phyloP scores from a whole-genome alignment of 1,140 invertebrate genomes.

The Eumeta japonica region DNA sequence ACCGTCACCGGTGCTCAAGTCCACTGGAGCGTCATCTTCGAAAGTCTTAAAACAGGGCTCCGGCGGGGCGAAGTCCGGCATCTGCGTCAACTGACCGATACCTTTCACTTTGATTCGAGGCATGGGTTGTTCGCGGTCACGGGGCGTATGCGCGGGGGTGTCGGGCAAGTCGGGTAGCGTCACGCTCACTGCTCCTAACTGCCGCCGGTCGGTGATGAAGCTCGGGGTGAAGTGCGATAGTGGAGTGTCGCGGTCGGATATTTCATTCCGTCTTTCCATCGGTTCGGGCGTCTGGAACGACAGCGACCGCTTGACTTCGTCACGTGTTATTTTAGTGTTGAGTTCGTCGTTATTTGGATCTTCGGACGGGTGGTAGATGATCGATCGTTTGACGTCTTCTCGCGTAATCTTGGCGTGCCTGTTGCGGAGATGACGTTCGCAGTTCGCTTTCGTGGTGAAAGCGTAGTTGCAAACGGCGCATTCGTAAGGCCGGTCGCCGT shows the following conservation, averaged over 20 bases:
- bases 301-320: conserved; percentile 53
- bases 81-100: conserved; percentile 61
- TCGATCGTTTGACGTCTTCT: conserved; percentile 81
- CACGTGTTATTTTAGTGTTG: conserved; percentile 56
- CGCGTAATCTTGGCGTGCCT: conserved; percentile 79
- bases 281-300: conserved; percentile 43
- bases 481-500: conserved; percentile 91
- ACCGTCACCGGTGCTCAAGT: conserved; percentile 66
- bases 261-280: conserved; percentile 40
- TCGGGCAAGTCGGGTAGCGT: conserved; percentile 27
- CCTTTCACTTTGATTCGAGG: conserved; percentile 65
- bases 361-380: conserved; percentile 83
- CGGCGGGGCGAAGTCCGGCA: conserved; percentile 40
- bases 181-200: conserved; percentile 28
- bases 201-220: conserved; percentile 42
- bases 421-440: conserved; percentile 86
- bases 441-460: conserved; percentile 94
- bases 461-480: conserved; percentile 92
- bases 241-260: conserved; percentile 40
- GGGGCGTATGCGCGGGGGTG: conserved; percentile 24
- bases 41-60: conserved; percentile 46
- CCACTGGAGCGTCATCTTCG: conserved; percentile 66
- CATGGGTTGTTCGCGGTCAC: conserved; percentile 32
- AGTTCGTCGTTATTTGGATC: conserved; percentile 74
- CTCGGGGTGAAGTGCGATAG: conserved; percentile 51